Conservation (phyloP, 1,140 invertebrate genomes). For the Drosophila ogumai region DNA sequence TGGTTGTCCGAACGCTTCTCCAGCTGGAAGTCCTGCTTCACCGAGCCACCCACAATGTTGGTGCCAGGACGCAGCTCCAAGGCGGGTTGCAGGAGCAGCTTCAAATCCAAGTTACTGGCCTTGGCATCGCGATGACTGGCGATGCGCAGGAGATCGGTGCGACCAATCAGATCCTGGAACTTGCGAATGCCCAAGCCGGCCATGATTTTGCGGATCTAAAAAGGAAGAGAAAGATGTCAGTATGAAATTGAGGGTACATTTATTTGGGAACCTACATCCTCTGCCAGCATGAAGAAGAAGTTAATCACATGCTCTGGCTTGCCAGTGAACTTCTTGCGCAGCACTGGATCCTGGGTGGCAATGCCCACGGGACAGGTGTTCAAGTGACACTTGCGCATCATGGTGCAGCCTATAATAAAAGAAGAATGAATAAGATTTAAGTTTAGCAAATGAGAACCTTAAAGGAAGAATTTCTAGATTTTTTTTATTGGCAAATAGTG, state of each 20-base stretch:
- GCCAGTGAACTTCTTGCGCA: constrained; percentile 98
- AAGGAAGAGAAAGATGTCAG: not conserved
- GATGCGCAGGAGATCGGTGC: constrained; percentile 94
- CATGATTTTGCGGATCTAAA: constrained; percentile 93
- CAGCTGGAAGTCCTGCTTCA: constrained; percentile 95
- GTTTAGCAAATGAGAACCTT: too few species aligned
- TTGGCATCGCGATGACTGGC: constrained; percentile 89
- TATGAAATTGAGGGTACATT: accelerated
- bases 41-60: constrained; percentile 95
- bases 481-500: too few species aligned
- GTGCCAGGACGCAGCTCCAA: constrained; percentile 94
- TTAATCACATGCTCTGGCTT: constrained; percentile 99
- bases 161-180: constrained; percentile 97
- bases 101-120: constrained; percentile 94
- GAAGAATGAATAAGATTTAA: too few species aligned
- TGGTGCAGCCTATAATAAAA: constrained; percentile 92
- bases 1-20: constrained; percentile 95
- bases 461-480: too few species aligned
- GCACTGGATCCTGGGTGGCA: constrained; percentile 97
- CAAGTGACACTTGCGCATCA: constrained; percentile 99
- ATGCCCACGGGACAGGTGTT: constrained; percentile 99
- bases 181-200: constrained; percentile 94
- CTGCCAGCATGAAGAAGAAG: constrained; percentile 98
- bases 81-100: constrained; percentile 94
- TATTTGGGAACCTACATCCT: constrained; percentile 90